Conservation (phyloP, 2,888 invertebrate genomes). For the Stictocephala bisonia region DNA sequence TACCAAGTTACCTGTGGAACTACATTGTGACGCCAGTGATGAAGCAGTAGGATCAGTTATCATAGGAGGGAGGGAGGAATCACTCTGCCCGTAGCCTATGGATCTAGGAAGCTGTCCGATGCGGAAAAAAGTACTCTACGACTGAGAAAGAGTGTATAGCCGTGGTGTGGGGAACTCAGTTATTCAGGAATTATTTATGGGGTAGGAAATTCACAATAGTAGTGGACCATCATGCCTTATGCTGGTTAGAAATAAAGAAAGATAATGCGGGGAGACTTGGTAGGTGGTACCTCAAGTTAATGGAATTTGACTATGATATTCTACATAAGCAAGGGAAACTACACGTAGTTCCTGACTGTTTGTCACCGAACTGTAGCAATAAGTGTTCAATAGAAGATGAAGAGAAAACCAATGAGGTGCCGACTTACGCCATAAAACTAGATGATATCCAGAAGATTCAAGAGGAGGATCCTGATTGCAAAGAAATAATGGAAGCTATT, state of each 20-base stretch:
- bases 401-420: not conserved
- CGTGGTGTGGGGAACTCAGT: not conserved
- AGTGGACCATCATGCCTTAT: not conserved
- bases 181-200: not conserved
- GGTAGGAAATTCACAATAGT: no score
- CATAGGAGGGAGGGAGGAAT: not conserved
- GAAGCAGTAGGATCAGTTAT: not conserved
- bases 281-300: no score
- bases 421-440: not conserved
- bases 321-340: not conserved
- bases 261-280: not conserved
- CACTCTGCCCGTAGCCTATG: not conserved
- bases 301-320: not conserved
- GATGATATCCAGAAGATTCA: not conserved
- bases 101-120: not conserved
- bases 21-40: not conserved
- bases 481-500: not conserved
- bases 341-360: not conserved
- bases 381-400: not conserved
- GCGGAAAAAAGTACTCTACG: not conserved
- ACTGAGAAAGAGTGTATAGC: constrained; percentile 7
- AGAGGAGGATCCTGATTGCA: not conserved
- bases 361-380: not conserved
- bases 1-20: not conserved
- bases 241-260: not conserved